Evolutionary conservation across 1,140 invertebrate species (phyloP), one percentile per base, ranked within the genome.

Genomic region (Lordiphosa collinella): DNA sequence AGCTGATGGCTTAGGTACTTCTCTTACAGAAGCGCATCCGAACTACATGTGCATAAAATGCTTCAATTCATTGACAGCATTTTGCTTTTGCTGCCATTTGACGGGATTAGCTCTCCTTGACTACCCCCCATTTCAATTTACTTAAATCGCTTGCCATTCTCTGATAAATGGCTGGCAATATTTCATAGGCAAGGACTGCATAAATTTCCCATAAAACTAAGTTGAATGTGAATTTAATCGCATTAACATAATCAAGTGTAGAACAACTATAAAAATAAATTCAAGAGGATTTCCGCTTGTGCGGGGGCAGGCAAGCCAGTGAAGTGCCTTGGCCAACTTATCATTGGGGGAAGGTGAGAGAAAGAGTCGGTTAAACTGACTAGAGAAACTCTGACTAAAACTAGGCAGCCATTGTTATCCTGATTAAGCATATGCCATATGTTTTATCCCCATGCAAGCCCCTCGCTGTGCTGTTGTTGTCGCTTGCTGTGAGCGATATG

Each of bases 251-350:
- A 76, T 63, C 65, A 68, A 68, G 48, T 68, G 68, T 55, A 60
- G 25, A 58, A 62, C 34, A 67, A 74, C 71, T 71, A 76, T 70
- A 71, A 80, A 80, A 82, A 80, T 82, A 82, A 67, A 82, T 82
- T 82, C 60, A 63, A 71, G 59, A 51, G 57, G 58, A 75, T 75
- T 67, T 71, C 37, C 65, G 53, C 60, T 65, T 51, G 29, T 59
- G 62, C 29, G 41, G 41, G 36, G 40, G 12, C 11, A 25, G 12
- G 18, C 47, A 22, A 29, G 22, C 9, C 60, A 49, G 18, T 36
- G 25, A 13, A 47, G 41, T 35, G 36, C 35, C 41, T 57, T 14
- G 18, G 22, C 34, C 57, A 62, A 64, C 61, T 64, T 61, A 50
- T 68, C 55, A 68, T 34, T 34, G 50, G 25, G 25, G 18, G 11